Evolutionary conservation across 1,140 invertebrate species (phyloP), one percentile per base, ranked within the genome.

Genomic region (Calephelis virginiensis): DNA sequence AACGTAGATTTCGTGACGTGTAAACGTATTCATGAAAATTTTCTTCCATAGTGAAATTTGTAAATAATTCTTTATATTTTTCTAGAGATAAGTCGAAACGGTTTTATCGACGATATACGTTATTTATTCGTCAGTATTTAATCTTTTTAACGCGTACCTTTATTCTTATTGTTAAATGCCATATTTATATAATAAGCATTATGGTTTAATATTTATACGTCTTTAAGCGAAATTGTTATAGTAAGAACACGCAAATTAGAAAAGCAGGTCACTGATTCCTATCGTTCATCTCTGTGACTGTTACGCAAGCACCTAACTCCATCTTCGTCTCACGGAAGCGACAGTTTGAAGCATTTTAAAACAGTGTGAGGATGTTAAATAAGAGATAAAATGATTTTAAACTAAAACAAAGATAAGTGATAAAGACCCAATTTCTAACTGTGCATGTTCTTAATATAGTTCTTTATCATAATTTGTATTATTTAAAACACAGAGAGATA

Each of bases 1-100:
- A 75, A 75, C 69, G 72, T 82, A 82, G 81, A 81, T 78, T 82
- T 81, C 78, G 82, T 74, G 73, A 64, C 71, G 75, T 76, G 38
- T 73, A 74, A 65, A 67, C 81, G 85, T 81, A 76, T 72, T 86
- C 82, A 71, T 73, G 80, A 76, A 72, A 75, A 78, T 78, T 83
- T 81, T 86, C 87, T 91, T 91, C 89, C 89, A 91, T 91, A 91
- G 89, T 81, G 80, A 91, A 91, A 89, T 89, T 89, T 90, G 86
- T 89, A 89, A 86, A 90, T 89, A 90, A 82, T 81, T 75, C 80
- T 82, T 85, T 81, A 83, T 84, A 83, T 82, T 80, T 78, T 74
- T 64, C 28, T 82, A 85, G 76, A 63, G 71, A 65, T 86, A 86
- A 88, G 83, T 77, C 71, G 78, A 71, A 78, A 80, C 80, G 69